phyloP scores from a whole-genome alignment of 1,140 invertebrate genomes.

The Ostrea denselamellosa region DNA sequence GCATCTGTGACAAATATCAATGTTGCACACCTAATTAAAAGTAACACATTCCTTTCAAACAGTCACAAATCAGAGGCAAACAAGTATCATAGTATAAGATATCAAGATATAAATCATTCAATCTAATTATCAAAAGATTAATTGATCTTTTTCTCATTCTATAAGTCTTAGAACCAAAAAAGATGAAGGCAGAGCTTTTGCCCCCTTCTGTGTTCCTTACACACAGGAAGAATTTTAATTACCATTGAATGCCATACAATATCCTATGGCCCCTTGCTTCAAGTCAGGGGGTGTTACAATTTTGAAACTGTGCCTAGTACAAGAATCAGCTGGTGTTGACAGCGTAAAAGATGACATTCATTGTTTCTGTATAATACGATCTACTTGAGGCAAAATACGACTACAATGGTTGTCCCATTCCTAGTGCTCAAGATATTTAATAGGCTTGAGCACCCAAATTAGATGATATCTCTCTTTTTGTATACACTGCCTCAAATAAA shows the following conservation, averaged over 20 bases:
- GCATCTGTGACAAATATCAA: no score
- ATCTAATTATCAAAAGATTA: not conserved
- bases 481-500: not conserved
- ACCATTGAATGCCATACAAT: not conserved
- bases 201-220: not conserved
- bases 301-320: not conserved
- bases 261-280: not conserved
- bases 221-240: not conserved
- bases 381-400: slow-evolving; percentile 1
- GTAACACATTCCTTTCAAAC: not conserved
- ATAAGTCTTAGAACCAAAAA: not conserved
- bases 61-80: not conserved
- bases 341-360: not conserved
- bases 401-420: slow-evolving; percentile 2
- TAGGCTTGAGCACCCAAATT: not conserved
- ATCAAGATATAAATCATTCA: not conserved
- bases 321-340: not conserved
- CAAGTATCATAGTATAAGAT: not conserved
- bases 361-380: not conserved
- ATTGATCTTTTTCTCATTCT: not conserved
- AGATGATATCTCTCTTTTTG: slow-evolving; percentile 14
- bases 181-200: not conserved
- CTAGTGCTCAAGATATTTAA: slow-evolving; percentile 3
- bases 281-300: not conserved
- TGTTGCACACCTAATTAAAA: not conserved